A percentile compares a stretch with the other conserved stretches of the same genome.
phyloP scores from a whole-genome alignment of 2,113 vertebrate species.

The Puntigrus tetrazona region DNA sequence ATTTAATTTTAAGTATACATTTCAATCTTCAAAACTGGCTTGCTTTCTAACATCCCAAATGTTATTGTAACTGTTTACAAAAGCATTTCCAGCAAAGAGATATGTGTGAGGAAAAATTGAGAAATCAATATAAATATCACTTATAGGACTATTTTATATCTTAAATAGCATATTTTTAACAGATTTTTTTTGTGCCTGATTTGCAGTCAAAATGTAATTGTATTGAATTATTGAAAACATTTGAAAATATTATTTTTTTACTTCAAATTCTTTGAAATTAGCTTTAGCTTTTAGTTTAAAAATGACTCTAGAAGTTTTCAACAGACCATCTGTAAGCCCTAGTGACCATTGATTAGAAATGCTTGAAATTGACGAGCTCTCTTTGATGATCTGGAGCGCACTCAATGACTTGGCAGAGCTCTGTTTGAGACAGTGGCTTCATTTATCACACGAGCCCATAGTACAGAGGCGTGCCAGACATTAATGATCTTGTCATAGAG shows the following conservation, averaged over 20 bases:
- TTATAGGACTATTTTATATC: too few relatives aligned
- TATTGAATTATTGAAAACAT: background rate
- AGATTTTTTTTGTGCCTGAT: too few relatives aligned
- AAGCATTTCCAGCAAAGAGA: too few relatives aligned
- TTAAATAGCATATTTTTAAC: too few relatives aligned
- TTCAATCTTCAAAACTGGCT: too few relatives aligned
- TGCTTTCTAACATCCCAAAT: too few relatives aligned
- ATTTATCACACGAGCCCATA: slow-evolving; percentile 28
- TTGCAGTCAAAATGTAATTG: too few relatives aligned
- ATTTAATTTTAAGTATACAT: too few relatives aligned
- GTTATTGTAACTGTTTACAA: too few relatives aligned
- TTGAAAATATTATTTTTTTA: background rate
- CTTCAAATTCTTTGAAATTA: background rate
- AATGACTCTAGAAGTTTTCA: background rate
- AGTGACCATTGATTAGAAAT: background rate
- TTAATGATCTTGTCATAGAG: slow-evolving; percentile 44
- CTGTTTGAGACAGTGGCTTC: slow-evolving; percentile 19
- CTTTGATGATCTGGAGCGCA: background rate
- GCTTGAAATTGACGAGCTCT: slow-evolving; percentile 4
- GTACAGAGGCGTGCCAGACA: slow-evolving; percentile 27
- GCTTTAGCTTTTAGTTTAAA: background rate
- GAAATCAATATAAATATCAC: background rate
- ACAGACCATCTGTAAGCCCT: background rate
- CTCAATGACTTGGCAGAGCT: background rate
- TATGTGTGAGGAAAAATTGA: background rate